phyloP scores from a whole-genome alignment of 2,797 vertebrate genomes.

The Intellagama lesueurii region DNA sequence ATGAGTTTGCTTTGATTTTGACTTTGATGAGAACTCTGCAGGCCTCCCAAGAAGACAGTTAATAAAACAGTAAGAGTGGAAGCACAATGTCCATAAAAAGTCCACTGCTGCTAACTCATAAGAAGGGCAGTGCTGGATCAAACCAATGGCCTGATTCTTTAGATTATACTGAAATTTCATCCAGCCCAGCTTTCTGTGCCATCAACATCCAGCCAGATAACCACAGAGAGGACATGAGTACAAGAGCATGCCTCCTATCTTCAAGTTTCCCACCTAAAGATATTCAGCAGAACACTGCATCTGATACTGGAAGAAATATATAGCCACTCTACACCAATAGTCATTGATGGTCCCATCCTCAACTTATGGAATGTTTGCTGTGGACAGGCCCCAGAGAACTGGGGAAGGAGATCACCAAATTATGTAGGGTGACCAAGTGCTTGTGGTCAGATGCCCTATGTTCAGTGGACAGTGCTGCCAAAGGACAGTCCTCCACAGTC shows the following conservation, averaged over 20 bases:
- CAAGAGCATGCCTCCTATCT: too few species aligned
- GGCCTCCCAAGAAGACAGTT: conserved; percentile 64
- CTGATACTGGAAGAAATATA: not conserved
- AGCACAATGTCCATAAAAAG: not conserved
- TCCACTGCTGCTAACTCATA: not conserved
- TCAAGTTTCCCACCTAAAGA: not conserved
- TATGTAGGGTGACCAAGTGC: too few species aligned
- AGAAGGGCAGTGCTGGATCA: not conserved
- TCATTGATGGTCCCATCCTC: not conserved
- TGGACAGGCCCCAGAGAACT: too few species aligned
- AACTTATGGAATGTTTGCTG: not conserved
- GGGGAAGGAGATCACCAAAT: too few species aligned
- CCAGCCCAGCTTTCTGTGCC: not conserved
- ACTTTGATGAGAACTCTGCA: conserved; percentile 59
- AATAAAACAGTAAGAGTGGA: conserved; percentile 35
- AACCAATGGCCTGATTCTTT: not conserved
- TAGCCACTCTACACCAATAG: not conserved
- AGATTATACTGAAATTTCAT: not conserved
- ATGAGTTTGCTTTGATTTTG: conserved; percentile 71
- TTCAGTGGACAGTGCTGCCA: too few species aligned
- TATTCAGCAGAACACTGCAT: not conserved
- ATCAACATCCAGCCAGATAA: not conserved
- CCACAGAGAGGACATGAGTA: not conserved
- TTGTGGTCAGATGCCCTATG: too few species aligned
- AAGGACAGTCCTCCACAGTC: too few species aligned